Conservation (phyloP, 2,113 vertebrate species). For the Hyaena hyaena region DNA sequence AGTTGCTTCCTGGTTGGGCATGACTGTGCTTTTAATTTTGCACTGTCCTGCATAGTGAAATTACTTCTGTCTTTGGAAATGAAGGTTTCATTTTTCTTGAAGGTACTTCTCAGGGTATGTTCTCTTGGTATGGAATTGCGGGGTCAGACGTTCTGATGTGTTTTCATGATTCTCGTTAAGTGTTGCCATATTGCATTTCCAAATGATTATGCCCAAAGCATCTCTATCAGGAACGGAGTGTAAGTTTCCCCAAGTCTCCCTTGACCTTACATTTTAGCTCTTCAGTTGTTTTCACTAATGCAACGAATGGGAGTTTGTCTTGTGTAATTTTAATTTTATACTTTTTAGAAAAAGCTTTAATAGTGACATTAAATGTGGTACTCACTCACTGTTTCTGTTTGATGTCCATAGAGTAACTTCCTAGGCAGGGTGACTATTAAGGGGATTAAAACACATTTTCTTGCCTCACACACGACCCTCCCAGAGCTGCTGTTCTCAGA, state of each 20-base stretch:
- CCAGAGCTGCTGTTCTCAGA: not conserved
- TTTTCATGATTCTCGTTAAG: not conserved
- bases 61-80: not conserved
- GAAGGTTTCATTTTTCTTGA: not conserved
- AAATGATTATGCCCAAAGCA: not conserved
- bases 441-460: not conserved
- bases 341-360: not conserved
- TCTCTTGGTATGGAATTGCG: not conserved
- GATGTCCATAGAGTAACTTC: not conserved
- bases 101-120: not conserved
- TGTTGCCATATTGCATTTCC: not conserved
- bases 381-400: not conserved
- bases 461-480: not conserved
- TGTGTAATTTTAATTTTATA: not conserved
- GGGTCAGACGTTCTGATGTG: not conserved
- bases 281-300: not conserved
- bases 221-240: rapidly evolving
- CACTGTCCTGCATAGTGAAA: rapidly evolving
- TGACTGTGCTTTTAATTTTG: not conserved
- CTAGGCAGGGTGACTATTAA: not conserved
- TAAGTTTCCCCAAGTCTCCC: not conserved
- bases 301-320: not conserved
- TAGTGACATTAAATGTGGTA: too few species aligned
- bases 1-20: too few species aligned
- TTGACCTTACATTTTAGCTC: not conserved